Evolutionary conservation across 2,113 vertebrate genomes (phyloP), one percentile per base, ranked within the genome.

Genomic region (Barbus barbus): DNA sequence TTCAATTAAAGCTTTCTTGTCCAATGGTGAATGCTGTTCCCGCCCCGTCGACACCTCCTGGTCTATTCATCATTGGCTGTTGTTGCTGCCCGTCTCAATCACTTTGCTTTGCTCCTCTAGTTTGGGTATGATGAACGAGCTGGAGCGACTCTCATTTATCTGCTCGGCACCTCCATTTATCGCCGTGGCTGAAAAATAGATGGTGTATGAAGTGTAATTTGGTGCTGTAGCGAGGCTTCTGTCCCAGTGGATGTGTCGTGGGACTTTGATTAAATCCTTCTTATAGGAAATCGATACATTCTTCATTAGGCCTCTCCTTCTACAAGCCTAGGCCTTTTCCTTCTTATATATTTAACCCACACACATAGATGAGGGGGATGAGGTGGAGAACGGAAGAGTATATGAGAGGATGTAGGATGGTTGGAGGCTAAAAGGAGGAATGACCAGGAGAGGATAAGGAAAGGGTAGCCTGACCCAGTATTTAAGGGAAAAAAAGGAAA

Each of bases 211-310:
- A 93, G 88, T 90, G 91, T 91, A 94, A 94, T 93, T 92, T 93
- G 88, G 93, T 92, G 92, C 84, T 92, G 89, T 41, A 89, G 91
- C 83, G 88, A 90, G 88, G 80, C 69, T 81, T 84, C 88, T 93
- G 88, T 91, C 88, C 91, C 91, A 90, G 84, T 85, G 83, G 91
- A 87, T 89, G 90, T 91, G 86, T 92, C 91, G 91, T 85, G 87
- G 87, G 89, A 91, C 89, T 93, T 89, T 96, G 93, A 96, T 96
- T 95, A 96, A 97, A 96, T 91, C 91, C 91, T 89, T 92, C 94
- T 93, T 93, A 94, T 91, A 92, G 91, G 90, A 92, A 95, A 96
- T 96, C 94, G 90, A 90, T 95, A 93, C 90, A 91, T 95, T 92
- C 88, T 92, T 95, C 92, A 94, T 94, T 95, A 91, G 79, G 91